phyloP scores from a whole-genome alignment of 2,797 vertebrate genomes.

The Smutsia gigantea region DNA sequence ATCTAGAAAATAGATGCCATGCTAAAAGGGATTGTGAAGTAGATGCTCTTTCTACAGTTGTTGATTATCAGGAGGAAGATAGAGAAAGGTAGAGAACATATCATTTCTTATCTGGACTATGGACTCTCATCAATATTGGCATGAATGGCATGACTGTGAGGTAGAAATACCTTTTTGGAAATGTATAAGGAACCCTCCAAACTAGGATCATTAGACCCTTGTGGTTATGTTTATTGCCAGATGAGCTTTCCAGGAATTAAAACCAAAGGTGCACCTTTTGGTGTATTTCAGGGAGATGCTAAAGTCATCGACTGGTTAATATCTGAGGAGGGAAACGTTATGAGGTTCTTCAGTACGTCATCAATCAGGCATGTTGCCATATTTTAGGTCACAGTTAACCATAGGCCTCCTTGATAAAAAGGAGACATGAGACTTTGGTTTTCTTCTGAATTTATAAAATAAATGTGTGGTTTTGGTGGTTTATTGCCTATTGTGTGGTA shows the following conservation, averaged over 20 bases:
- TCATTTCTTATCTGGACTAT: background rate
- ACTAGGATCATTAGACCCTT: background rate
- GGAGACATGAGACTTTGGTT: background rate
- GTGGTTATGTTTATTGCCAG: background rate
- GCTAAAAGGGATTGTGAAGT: background rate
- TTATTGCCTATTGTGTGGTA: background rate
- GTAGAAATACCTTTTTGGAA: background rate
- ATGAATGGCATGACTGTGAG: background rate
- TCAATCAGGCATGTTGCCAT: background rate
- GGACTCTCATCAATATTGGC: background rate
- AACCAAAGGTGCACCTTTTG: background rate
- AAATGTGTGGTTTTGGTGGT: background rate
- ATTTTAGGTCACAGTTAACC: background rate
- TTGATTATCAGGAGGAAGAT: background rate
- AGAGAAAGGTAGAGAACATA: background rate
- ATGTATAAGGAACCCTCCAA: background rate
- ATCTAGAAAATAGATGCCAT: background rate
- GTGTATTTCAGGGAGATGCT: background rate
- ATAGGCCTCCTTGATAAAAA: background rate
- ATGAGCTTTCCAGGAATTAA: background rate
- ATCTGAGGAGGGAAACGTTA: background rate
- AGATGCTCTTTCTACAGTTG: background rate
- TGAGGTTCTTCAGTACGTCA: background rate
- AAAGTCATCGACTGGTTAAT: background rate
- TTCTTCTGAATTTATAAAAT: slow-evolving; percentile 2